phyloP scores from a whole-genome alignment of 2,888 invertebrate genomes.

The Rugalucina vietnamica region DNA sequence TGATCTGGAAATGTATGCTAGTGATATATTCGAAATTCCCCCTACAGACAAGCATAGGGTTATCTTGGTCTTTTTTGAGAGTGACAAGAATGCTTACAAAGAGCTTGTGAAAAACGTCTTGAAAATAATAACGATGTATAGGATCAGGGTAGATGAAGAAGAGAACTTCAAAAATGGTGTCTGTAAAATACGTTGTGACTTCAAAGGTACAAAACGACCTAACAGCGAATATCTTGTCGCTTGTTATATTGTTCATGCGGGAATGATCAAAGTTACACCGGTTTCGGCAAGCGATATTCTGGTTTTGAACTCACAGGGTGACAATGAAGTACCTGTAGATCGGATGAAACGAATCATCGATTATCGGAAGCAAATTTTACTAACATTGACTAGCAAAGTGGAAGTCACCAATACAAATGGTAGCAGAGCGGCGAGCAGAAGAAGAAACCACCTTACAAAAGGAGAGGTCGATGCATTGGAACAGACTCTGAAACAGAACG shows the following conservation, averaged over 20 bases:
- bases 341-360: neutral
- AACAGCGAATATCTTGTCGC: neutral
- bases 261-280: neutral
- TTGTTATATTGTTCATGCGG: neutral
- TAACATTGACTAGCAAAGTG: neutral
- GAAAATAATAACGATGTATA: neutral
- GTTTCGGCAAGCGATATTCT: neutral
- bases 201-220: neutral
- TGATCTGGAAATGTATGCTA: neutral
- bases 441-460: no score
- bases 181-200: neutral
- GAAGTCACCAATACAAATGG: no score
- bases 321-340: neutral
- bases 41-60: neutral
- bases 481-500: neutral
- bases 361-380: neutral
- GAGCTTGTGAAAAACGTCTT: neutral
- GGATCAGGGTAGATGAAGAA: neutral
- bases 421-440: no score
- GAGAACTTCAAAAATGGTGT: neutral
- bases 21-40: no score
- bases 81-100: neutral
- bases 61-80: neutral
- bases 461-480: no score
- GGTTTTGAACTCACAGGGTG: neutral